Evolutionary conservation across 2,113 vertebrate genomes (phyloP).

Genomic region (Scomber colias): DNA sequence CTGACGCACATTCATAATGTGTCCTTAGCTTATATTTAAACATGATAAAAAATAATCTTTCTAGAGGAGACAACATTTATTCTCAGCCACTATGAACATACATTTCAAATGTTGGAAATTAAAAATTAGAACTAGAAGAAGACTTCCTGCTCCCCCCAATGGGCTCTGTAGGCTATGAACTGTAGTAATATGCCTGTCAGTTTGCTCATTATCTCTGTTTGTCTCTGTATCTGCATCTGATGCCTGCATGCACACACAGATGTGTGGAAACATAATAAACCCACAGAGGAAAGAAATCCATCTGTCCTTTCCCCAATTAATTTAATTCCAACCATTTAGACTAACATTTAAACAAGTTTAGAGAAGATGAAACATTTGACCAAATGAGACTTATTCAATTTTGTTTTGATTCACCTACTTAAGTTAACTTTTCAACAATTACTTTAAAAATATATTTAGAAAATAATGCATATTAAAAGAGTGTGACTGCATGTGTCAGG

Average conservation of each 20-base stretch:
- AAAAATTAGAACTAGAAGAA: neutral
- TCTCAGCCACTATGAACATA: neutral
- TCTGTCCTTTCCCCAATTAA: neutral
- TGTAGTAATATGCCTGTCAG: neutral
- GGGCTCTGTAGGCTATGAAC: neutral
- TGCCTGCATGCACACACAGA: neutral
- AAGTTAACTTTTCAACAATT: neutral
- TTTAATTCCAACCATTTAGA: neutral
- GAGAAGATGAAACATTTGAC: neutral
- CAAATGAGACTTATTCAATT: neutral
- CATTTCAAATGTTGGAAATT: neutral
- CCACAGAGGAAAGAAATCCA: conserved; percentile 4
- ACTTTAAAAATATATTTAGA: neutral
- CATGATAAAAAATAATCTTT: neutral
- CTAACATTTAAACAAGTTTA: neutral
- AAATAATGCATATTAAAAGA: neutral
- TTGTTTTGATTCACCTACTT: neutral
- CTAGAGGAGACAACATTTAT: neutral
- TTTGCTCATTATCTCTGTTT: conserved; percentile 15
- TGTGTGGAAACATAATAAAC: neutral
- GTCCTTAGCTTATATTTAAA: neutral
- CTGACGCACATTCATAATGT: neutral
- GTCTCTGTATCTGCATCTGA: neutral
- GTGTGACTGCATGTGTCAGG: neutral
- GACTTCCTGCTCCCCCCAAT: neutral